These are phyloP conservation scores for Myioborus melanocephalus DNA, from an alignment of 2,797 vertebrate genomes.

Conservation along the genomic window DNA sequence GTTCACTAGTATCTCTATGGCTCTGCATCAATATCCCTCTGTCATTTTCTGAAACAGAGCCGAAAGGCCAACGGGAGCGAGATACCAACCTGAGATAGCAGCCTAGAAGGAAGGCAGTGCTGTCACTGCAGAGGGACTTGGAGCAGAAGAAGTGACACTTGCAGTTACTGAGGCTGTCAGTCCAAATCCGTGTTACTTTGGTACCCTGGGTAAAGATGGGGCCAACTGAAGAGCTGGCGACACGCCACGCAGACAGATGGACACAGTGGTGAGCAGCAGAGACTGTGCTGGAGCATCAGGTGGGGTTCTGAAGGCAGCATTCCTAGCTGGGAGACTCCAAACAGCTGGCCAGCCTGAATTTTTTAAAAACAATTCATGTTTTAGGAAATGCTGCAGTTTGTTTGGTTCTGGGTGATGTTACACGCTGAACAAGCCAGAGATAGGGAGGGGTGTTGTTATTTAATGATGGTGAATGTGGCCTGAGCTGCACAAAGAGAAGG, in stretches of 20 bases:
- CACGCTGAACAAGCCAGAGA: rapidly evolving
- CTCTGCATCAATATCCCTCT: not conserved
- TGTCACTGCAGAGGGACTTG: not conserved
- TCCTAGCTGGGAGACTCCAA: not conserved
- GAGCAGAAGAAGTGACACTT: not conserved
- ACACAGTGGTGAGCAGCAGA: not conserved
- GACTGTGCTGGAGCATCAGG: not conserved
- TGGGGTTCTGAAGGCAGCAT: not conserved
- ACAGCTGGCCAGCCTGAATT: conserved; percentile 17
- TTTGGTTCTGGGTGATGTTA: not conserved
- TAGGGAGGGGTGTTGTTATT: not conserved
- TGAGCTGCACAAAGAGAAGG: not conserved
- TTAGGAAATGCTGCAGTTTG: not conserved
- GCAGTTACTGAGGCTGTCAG: conserved; percentile 8
- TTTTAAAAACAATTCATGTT: not conserved
- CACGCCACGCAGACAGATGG: not conserved
- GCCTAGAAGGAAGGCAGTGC: not conserved
- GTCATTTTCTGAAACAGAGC: not conserved
- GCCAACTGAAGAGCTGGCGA: not conserved
- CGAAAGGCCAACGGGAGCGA: rapidly evolving
- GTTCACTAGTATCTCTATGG: not conserved
- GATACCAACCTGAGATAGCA: not conserved
- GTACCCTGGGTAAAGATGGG: not conserved
- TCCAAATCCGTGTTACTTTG: not conserved
- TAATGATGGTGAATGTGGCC: not conserved